These are phyloP conservation scores for Adelognathus sp. DNA, from an alignment of 2,888 invertebrate species.

Conservation along the genomic window DNA sequence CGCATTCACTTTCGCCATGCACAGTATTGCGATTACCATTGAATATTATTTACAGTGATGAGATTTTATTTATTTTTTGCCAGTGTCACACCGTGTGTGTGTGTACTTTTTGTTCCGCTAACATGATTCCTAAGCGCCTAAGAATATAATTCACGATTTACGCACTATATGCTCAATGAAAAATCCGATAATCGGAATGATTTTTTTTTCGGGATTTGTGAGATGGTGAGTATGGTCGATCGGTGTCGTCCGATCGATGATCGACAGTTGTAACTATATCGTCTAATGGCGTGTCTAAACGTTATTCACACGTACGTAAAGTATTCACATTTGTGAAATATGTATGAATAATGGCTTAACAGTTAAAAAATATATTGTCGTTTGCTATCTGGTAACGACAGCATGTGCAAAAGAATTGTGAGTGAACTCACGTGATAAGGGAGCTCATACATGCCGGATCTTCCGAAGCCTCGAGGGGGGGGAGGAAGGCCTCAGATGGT, in stretches of 20 bases:
- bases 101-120: neutral
- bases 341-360: neutral
- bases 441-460: conserved; percentile 78
- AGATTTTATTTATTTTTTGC: neutral
- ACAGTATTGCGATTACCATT: conserved; percentile 15
- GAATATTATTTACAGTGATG: neutral
- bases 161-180: neutral
- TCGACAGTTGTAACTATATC: neutral
- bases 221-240: neutral
- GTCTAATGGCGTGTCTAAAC: neutral
- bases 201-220: no score
- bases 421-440: conserved; percentile 78
- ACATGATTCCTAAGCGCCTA: neutral
- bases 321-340: neutral
- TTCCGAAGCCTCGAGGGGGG: conserved; percentile 76
- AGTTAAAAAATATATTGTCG: conserved; percentile 18
- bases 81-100: neutral
- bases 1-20: conserved; percentile 67
- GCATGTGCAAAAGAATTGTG: conserved; percentile 73
- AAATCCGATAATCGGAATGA: neutral
- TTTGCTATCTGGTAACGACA: neutral
- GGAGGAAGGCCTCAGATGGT: conserved; percentile 80
- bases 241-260: neutral
- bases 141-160: neutral
- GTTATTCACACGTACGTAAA: neutral